Conservation (phyloP, 2,888 invertebrate species). For the Epiblema foenella region DNA sequence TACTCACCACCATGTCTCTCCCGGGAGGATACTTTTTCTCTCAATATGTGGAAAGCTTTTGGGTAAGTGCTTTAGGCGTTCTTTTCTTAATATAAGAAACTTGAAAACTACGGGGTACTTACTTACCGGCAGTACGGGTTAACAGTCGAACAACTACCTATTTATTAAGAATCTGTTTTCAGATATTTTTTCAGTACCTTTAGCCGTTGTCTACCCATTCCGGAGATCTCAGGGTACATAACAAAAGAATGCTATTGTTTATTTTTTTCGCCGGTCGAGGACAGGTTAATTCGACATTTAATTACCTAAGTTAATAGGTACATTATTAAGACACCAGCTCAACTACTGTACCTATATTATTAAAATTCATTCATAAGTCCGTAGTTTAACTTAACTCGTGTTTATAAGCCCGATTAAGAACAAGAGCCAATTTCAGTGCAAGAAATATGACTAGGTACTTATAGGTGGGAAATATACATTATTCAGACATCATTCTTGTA, state of each 20-base stretch:
- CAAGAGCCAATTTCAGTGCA: conserved; percentile 59
- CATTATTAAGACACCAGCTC: too few species aligned
- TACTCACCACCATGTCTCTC: conserved; percentile 73
- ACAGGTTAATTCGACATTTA: too few species aligned
- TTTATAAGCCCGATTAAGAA: conserved; percentile 46
- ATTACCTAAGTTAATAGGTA: too few species aligned
- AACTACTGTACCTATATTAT: too few species aligned
- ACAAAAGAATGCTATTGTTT: too few species aligned
- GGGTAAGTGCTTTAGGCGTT: conserved; percentile 68
- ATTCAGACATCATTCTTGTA: conserved; percentile 72
- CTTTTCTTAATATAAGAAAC: too few species aligned
- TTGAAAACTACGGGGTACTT: too few species aligned
- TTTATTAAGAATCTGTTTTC: not conserved
- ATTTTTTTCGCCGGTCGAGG: too few species aligned
- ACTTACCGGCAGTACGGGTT: too few species aligned
- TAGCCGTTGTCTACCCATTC: too few species aligned
- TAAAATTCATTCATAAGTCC: too few species aligned
- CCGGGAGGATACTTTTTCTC: conserved; percentile 78
- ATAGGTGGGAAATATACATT: conserved; percentile 67
- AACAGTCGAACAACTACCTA: not conserved
- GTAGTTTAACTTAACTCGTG: conserved; percentile 26
- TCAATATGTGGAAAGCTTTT: conserved; percentile 79
- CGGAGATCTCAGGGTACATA: too few species aligned
- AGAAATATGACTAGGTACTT: conserved; percentile 58
- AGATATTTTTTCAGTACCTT: not conserved